These are phyloP conservation scores for Tachyglossus aculeatus DNA, from an alignment of 2,797 vertebrate genomes.

Conservation along the genomic window DNA sequence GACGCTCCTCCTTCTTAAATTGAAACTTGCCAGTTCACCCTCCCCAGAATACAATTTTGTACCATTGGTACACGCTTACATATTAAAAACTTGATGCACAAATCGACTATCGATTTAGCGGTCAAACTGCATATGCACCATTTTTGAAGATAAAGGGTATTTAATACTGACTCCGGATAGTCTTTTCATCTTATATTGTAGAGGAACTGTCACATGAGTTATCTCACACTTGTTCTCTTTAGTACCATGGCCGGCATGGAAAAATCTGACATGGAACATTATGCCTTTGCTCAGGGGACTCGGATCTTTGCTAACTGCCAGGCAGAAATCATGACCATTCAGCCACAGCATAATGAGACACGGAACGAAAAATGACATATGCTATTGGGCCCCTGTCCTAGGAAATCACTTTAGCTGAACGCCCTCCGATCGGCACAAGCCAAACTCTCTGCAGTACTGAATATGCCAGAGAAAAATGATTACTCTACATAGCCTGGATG, in stretches of 20 bases:
- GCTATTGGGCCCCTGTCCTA: neutral
- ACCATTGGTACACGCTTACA: conserved; percentile 23
- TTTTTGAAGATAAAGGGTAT: conserved; percentile 56
- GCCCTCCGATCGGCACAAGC: conserved; percentile 14
- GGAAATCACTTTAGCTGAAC: conserved; percentile 40
- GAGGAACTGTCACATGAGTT: conserved; percentile 53
- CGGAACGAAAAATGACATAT: conserved; percentile 28
- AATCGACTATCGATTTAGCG: conserved; percentile 45
- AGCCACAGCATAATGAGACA: conserved; percentile 20
- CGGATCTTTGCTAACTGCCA: conserved; percentile 42
- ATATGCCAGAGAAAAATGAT: conserved; percentile 29
- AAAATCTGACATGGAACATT: conserved; percentile 46
- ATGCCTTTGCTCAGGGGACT: conserved; percentile 42
- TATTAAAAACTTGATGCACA: conserved; percentile 43
- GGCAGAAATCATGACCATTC: conserved; percentile 44
- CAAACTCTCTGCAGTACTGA: neutral
- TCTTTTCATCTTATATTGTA: conserved; percentile 56
- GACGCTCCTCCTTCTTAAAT: conserved; percentile 55
- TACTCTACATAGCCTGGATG: accelerated
- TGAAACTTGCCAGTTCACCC: conserved; percentile 42
- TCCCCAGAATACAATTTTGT: conserved; percentile 34
- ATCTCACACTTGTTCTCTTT: conserved; percentile 39
- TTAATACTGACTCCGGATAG: conserved; percentile 60
- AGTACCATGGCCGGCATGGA: conserved; percentile 20
- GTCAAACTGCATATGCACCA: conserved; percentile 31